A percentile compares a stretch with the other conserved stretches of the same genome.
Evolutionary conservation across 2,797 vertebrate species (phyloP).

Genomic region (Muscicapa comitata): DNA sequence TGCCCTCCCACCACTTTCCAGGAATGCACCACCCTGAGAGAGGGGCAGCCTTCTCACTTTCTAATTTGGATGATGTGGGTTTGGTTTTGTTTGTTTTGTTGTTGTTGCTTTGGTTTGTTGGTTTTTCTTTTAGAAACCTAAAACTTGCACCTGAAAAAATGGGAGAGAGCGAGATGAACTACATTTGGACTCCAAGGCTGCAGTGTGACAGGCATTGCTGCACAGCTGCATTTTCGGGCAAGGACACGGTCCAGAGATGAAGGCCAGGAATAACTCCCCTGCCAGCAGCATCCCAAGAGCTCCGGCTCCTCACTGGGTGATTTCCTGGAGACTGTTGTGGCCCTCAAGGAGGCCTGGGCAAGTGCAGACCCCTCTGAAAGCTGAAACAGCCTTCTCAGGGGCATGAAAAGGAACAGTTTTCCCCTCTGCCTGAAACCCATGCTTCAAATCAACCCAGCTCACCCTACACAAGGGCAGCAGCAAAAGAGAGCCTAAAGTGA

Average conservation of each 20-base stretch:
- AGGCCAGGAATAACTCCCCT: neutral
- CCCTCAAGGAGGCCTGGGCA: neutral
- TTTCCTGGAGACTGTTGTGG: neutral
- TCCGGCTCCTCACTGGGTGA: neutral
- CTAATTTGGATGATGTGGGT: neutral
- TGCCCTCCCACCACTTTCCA: neutral
- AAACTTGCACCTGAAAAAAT: neutral
- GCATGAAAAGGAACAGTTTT: neutral
- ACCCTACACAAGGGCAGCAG: accelerated
- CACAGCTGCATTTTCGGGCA: neutral
- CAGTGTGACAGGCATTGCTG: neutral
- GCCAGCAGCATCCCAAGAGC: neutral
- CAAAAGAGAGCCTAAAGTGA: neutral
- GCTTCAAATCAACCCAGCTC: neutral
- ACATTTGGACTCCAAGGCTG: neutral
- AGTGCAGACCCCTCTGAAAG: neutral
- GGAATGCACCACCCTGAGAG: neutral
- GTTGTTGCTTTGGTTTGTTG: neutral
- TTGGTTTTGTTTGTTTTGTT: neutral
- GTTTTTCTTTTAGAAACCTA: neutral
- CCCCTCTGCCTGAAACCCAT: neutral
- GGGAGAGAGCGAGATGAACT: neutral
- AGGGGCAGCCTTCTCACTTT: neutral
- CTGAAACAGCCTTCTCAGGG: neutral
- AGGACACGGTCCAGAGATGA: neutral